These are phyloP conservation scores for Fratercula arctica DNA, from an alignment of 2,797 vertebrate genomes.

Conservation along the genomic window DNA sequence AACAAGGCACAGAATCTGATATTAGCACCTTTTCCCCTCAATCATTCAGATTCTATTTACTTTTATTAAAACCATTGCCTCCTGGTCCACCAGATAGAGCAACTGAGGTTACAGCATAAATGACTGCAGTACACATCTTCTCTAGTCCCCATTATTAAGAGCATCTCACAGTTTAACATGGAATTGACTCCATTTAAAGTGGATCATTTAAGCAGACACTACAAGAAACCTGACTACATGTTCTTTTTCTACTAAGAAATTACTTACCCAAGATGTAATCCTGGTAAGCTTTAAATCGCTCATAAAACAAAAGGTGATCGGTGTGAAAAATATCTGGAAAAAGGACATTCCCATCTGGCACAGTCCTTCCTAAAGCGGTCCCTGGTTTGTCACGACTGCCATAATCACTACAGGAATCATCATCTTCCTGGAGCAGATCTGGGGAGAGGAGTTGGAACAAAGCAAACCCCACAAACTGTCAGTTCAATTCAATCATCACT, in stretches of 20 bases:
- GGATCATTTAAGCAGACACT: background rate
- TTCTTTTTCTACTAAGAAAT: background rate
- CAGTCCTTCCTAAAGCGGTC: conserved; percentile 76
- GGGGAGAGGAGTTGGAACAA: conserved; percentile 50
- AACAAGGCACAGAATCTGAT: background rate
- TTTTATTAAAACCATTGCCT: background rate
- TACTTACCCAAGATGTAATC: conserved; percentile 92
- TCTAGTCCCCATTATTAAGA: background rate
- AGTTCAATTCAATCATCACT: background rate
- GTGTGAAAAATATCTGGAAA: conserved; percentile 90
- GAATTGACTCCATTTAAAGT: background rate
- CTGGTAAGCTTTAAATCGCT: conserved; percentile 92
- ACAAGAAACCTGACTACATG: background rate
- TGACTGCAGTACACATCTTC: background rate
- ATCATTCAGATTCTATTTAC: background rate
- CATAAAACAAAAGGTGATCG: conserved; percentile 87
- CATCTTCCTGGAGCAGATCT: conserved; percentile 45
- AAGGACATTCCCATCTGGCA: conserved; percentile 63
- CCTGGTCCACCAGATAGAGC: background rate
- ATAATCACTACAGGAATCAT: conserved; percentile 81
- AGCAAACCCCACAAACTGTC: background rate
- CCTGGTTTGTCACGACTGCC: conserved; percentile 69
- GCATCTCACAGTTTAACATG: background rate
- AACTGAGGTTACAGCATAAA: background rate
- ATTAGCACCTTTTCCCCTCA: background rate